phyloP scores from a whole-genome alignment of 2,888 invertebrate genomes.

The Drosophila atroscutellata region DNA sequence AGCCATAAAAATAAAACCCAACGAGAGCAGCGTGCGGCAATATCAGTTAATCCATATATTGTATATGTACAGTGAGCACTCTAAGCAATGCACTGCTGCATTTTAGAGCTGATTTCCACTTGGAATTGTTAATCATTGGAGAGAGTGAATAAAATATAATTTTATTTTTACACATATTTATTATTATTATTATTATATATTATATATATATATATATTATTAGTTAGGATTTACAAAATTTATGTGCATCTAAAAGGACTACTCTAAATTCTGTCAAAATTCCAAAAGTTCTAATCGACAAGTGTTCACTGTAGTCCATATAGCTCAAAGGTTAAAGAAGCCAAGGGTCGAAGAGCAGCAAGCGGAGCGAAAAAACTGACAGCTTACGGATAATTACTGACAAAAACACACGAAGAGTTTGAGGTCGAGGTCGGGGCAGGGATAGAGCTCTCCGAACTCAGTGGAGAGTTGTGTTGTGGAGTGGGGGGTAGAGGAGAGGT shows the following conservation, averaged over 20 bases:
- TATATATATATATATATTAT: no score
- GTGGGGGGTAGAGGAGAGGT: neutral
- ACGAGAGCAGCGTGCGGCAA: slow-evolving; percentile 42
- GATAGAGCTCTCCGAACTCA: neutral
- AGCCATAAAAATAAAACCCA: slow-evolving; percentile 65
- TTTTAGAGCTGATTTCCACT: neutral
- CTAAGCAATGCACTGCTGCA: neutral
- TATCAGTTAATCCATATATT: slow-evolving; percentile 61
- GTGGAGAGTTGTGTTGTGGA: neutral
- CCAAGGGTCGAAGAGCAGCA: slow-evolving; percentile 30
- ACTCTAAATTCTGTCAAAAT: neutral
- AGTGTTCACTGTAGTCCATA: slow-evolving; percentile 4
- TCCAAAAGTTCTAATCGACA: neutral
- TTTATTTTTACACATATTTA: neutral
- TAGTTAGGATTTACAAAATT: neutral
- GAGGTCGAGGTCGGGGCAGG: neutral
- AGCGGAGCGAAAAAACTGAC: slow-evolving; percentile 78
- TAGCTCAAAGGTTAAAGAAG: slow-evolving; percentile 30
- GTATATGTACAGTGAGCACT: slow-evolving; percentile 12
- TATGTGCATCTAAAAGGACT: neutral
- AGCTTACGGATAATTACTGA: slow-evolving; percentile 79
- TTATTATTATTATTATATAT: no score
- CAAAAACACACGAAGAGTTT: slow-evolving; percentile 44
- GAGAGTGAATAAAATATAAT: neutral
- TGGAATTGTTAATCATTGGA: neutral